Base-by-base conservation (phyloP, 1,140 invertebrate genomes). In the Drosophila sechellia region DNA sequence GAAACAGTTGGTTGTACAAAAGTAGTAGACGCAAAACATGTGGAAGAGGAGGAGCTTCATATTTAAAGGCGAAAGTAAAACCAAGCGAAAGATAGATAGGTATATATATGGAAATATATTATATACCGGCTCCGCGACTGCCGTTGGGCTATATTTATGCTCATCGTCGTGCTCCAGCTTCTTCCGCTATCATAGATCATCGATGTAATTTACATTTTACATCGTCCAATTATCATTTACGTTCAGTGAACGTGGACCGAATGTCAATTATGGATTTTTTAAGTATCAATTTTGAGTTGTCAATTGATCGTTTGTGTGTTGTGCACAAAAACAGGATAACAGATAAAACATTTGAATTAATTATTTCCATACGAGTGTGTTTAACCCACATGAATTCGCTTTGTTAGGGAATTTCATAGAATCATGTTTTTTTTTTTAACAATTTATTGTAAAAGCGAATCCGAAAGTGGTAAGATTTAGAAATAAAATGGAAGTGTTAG, bases 141-240 rank as follows among this genome's bases (percentile, higher is more conserved):
- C 93, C 93, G 94, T 93, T 93, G 95, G 94, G 93, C 94, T 95
- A 94, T 94, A 94, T 93, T 94, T 79, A 56, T 77, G 90, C 63
- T 90, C 89, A 61, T 92, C 90, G 64, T 87, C 83, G 60, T 91
- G 85, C 57, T 85, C 81, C 57, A 70, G 73, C 66, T 90, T 91
- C 78, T 87, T 91, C 90, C 85, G 81, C 90, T 91, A 84, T 59
- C 52, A 79, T 75, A 66, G 75, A 39, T 55, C 69, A 66, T 74
- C 35, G 42, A 53, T 70, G 74, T 58, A 60, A 74, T 73, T 69
- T 22, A 39, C 37, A 13, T n/a, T 22, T 34, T 11, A 34, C 31
- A 46, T 25, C 5, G 34, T 56, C 25, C 54, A 56, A 43, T 27
- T 34, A 63, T 61, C 13, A 35, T 35, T 25, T 11, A 40, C 20